A percentile compares a stretch with the other conserved stretches of the same genome.
phyloP scores from a whole-genome alignment of 1,140 invertebrate genomes.

The Cotesia typhae region DNA sequence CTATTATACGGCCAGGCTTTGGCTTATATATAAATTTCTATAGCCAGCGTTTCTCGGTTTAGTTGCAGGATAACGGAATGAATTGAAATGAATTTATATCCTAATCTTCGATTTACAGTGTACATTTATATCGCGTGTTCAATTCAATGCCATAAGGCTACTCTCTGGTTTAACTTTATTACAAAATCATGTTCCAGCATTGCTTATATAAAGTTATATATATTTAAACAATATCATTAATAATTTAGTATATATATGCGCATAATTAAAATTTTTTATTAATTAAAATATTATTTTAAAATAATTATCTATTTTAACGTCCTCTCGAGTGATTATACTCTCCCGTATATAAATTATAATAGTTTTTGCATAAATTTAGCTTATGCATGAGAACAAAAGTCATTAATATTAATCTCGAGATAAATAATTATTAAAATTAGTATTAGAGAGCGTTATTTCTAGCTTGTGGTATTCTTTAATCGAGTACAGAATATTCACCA shows the following conservation, averaged over 20 bases:
- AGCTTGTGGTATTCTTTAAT: too few species aligned
- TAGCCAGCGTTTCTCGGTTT: neutral
- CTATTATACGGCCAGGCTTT: neutral
- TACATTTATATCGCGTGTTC: slow-evolving; percentile 30
- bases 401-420: slow-evolving; percentile 10
- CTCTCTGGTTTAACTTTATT: slow-evolving; percentile 6
- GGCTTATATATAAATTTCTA: slow-evolving; percentile 9
- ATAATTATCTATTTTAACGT: too few species aligned
- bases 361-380: too few species aligned
- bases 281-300: too few species aligned
- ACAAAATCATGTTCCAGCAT: slow-evolving; percentile 6
- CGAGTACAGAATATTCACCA: too few species aligned
- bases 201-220: neutral
- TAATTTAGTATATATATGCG: neutral
- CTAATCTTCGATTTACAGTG: slow-evolving; percentile 33
- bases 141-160: slow-evolving; percentile 11
- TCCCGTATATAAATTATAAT: too few species aligned
- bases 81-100: slow-evolving; percentile 36
- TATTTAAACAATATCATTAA: slow-evolving; percentile 8
- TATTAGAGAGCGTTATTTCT: neutral
- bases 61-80: slow-evolving; percentile 22
- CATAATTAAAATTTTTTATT: too few species aligned
- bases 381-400: too few species aligned
- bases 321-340: too few species aligned
- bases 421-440: slow-evolving; percentile 13